Evolutionary conservation across 2,113 vertebrate species (phyloP), one percentile per base, ranked within the genome.

Genomic region (Cisticola juncidis): DNA sequence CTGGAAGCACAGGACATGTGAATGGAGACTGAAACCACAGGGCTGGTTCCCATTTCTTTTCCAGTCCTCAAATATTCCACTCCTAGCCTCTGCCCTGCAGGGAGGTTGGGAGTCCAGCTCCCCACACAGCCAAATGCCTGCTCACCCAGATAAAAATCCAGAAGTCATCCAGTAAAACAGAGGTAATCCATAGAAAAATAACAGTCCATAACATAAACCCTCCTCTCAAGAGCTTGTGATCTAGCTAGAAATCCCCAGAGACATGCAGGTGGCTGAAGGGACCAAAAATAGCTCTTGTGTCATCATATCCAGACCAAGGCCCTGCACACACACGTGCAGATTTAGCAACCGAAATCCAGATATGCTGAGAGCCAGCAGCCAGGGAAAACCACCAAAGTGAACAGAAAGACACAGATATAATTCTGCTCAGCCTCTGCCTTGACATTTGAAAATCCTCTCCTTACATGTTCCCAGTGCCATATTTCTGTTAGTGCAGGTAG

Each of bases 281-380:
- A 9, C 86, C 58, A 40, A 83, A 92, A 95, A 94, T 83, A 93
- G 68, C 64, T 70, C 58, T 57, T 0, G 0, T 3, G 1, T 38
- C 68, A 60, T 62, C 74, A 12, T 6, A 6, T 25, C 7, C 35
- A 69, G n/a, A 85, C 51, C 45, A 56, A 80, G 85, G 77, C 89
- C n/a, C 87, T 31, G 7, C 5, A n/a, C 5, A 42, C 44, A 86
- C 64, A 18, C 0, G 0, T 13, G 45, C 11, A 38, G 22, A 84
- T 95, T 95, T 94, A 95, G 91, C 68, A 96, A 95, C 91, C 0
- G 92, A 97, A 94, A 96, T 58, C 70, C 71, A 90, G 76, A 38
- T 54, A 14, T 0, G 9, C 60, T 28, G 51, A 81, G 72, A 6
- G 1, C 33, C 4, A 0, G 50, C 60, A n/a, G 50, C 4, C 45